phyloP scores from a whole-genome alignment of 2,888 invertebrate species.

The Melieria picta region DNA sequence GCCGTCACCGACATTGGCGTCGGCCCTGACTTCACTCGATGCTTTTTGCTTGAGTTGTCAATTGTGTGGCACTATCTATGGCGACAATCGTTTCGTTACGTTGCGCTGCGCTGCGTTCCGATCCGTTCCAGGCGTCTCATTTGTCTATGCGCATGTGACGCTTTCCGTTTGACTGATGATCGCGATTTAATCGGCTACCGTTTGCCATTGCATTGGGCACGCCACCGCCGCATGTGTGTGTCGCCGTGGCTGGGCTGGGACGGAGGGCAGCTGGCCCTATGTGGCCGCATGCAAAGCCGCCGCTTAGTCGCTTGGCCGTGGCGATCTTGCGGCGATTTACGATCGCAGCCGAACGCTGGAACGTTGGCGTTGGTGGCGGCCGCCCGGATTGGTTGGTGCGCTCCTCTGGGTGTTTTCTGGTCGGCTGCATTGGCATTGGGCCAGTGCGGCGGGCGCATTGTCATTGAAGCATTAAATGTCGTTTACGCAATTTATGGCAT shows the following conservation, averaged over 20 bases:
- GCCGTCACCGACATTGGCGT: slow-evolving; percentile 3
- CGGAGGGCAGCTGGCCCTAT: slow-evolving; percentile 21
- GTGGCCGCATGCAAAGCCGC: neutral
- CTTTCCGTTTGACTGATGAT: slow-evolving; percentile 63
- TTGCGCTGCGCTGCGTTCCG: neutral
- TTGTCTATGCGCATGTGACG: slow-evolving; percentile 43
- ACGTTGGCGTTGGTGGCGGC: neutral
- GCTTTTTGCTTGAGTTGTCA: slow-evolving; percentile 44
- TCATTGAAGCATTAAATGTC: slow-evolving; percentile 49
- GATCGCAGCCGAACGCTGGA: neutral
- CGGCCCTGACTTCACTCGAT: slow-evolving; percentile 11
- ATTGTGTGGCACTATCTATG: slow-evolving; percentile 46
- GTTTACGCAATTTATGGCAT: slow-evolving; percentile 48
- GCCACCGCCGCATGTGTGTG: neutral
- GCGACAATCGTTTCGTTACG: slow-evolving; percentile 41
- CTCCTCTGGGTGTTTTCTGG: neutral
- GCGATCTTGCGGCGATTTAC: slow-evolving; percentile 6
- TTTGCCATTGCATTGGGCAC: slow-evolving; percentile 29
- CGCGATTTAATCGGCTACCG: slow-evolving; percentile 57
- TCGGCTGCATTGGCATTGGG: neutral
- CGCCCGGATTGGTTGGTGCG: slow-evolving; percentile 2
- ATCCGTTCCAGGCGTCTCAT: slow-evolving; percentile 39
- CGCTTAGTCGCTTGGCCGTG: neutral
- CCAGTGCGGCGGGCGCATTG: slow-evolving; percentile 22
- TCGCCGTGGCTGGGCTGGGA: slow-evolving; percentile 23